Base-by-base conservation (phyloP, 2,888 invertebrate genomes). In the Dryobotodes eremita region DNA sequence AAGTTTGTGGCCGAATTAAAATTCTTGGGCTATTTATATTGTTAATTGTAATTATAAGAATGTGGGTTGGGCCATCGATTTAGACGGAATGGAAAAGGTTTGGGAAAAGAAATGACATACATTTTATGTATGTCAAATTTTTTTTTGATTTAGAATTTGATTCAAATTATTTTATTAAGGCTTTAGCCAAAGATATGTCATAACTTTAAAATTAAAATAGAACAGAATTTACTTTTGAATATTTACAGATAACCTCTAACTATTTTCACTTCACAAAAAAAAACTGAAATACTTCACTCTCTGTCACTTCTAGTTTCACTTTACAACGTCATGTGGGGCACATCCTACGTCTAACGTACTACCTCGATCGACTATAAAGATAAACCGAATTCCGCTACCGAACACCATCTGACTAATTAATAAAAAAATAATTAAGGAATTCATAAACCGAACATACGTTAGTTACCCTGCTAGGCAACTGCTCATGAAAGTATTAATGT, bases 361-460 rank as follows among this genome's bases (percentile, higher is more conserved):
- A 86, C 92, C 91, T 77, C 89, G 96, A 96, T 96, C 92, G 92
- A 89, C 95, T 92, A 94, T 96, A 95, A 95, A 96, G 96, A 96
- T 96, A 95, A 92, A 70, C 79, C 78, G 80, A 92, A 95, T 93
- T 92, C 93, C 93, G 93, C 95, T 93, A 95, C 95, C 91, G 94
- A 93, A 93, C 94, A 94, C 94, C 93, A 92, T 93, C 91, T 90
- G 90, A 86, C 94, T 95, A 95, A 96, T 96, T 95, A 96, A 95
- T 95, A 95, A 95, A 95, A 77, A 92, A 93, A 93, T 91, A 93
- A 92, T 91, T 92, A 92, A 90, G 88, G 88, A 90, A 91, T 91
- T 92, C 88, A 83, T 88, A 87, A 77, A 81, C 73, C 69, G 65
- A 79, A 89, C 88, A 85, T 84, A 86, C 85, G 85, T 80, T 79